Evolutionary conservation across 2,888 invertebrate species (phyloP).

Genomic region (Xestoiulus laeticollis): DNA sequence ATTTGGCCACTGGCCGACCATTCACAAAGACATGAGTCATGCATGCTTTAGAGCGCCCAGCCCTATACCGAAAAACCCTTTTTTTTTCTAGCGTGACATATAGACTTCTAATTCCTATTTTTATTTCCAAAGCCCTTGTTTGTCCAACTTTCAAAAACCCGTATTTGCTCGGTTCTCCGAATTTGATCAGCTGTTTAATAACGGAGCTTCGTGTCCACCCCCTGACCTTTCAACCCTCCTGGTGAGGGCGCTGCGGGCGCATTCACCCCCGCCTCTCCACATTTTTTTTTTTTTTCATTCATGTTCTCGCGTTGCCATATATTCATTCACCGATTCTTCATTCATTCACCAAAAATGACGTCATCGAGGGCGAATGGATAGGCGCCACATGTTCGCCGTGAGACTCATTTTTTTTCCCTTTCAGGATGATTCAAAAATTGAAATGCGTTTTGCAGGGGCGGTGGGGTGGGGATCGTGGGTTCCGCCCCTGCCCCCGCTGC

Average conservation of each 20-base stretch:
- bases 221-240: neutral
- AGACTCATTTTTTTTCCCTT: neutral
- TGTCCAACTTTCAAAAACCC: neutral
- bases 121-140: neutral
- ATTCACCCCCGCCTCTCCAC: neutral
- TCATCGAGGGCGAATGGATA: neutral
- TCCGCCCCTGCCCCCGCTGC: neutral
- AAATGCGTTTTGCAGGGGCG: no score
- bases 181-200: neutral
- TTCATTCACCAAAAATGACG: constrained; percentile 7
- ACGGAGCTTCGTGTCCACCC: neutral
- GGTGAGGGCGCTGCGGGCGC: neutral
- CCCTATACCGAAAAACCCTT: neutral
- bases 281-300: neutral
- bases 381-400: constrained; percentile 6
- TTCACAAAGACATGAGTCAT: neutral
- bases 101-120: constrained; percentile 16
- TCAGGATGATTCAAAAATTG: constrained; percentile 25
- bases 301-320: neutral
- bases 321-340: neutral
- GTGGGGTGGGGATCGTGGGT: neutral
- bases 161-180: neutral
- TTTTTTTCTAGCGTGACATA: neutral
- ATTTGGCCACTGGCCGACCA: constrained; percentile 6
- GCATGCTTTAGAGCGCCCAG: neutral